Percentiles rank a stretch among this genome's conserved stretches.
These are phyloP conservation scores for Mohoua ochrocephala DNA, from an alignment of 2,113 vertebrate species.

Conservation along the genomic window DNA sequence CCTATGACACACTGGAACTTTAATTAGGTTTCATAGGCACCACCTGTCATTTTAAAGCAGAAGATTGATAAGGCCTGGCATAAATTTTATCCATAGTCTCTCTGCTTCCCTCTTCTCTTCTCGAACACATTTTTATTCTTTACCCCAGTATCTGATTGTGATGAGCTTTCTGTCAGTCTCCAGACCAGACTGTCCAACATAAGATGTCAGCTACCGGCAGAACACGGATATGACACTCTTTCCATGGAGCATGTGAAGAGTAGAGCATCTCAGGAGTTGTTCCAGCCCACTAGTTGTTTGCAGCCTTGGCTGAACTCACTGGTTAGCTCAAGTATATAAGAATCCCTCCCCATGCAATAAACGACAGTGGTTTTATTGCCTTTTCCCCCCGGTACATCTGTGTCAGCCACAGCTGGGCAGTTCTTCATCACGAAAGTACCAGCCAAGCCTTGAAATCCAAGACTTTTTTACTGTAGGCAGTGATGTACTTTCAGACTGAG, in stretches of 20 bases:
- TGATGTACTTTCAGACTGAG: not conserved
- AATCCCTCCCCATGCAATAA: accelerated
- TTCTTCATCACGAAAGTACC: not conserved
- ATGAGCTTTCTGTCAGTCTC: not conserved
- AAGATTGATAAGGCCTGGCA: not conserved
- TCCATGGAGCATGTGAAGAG: not conserved
- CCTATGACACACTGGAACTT: not conserved
- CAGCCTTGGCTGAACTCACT: not conserved
- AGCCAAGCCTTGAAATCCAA: not conserved
- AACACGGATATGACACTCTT: not conserved
- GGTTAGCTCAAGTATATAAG: not conserved
- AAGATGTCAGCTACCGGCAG: not conserved
- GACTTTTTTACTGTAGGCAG: not conserved
- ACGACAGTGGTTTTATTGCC: not conserved
- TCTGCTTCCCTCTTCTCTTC: not conserved
- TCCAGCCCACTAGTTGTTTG: not conserved
- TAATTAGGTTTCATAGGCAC: not conserved
- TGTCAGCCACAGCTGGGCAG: not conserved
- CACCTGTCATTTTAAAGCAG: not conserved
- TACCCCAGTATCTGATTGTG: not conserved
- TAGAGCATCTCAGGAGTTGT: not conserved
- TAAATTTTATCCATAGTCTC: not conserved
- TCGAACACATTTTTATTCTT: not conserved
- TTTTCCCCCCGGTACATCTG: not conserved
- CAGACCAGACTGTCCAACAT: not conserved